Percentiles rank a stretch among this genome's conserved stretches.
Conservation (phyloP, 2,113 vertebrate genomes). For the Lanius ludovicianus region DNA sequence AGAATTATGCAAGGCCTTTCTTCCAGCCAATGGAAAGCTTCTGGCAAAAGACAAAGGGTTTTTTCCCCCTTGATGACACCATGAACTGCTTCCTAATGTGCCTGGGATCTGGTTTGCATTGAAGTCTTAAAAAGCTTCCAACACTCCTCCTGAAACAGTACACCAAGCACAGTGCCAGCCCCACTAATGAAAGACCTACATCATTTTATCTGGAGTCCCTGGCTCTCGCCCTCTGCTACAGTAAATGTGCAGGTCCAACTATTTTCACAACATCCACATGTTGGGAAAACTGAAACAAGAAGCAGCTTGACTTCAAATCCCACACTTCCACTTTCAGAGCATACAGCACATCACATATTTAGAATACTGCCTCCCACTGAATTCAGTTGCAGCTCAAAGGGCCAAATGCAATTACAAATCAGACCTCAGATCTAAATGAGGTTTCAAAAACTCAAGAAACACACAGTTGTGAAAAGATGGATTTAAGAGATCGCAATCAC, state of each 20-base stretch:
- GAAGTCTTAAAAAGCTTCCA: not conserved
- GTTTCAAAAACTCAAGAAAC: constrained; percentile 17
- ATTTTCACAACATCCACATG: not conserved
- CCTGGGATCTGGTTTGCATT: not conserved
- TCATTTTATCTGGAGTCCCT: not conserved
- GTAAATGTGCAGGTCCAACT: not conserved
- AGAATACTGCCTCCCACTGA: not conserved
- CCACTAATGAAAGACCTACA: not conserved
- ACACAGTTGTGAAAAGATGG: not conserved
- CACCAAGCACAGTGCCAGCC: not conserved
- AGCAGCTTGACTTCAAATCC: not conserved
- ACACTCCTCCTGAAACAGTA: not conserved
- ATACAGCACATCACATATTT: not conserved
- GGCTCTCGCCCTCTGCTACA: not conserved
- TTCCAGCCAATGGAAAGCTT: constrained; percentile 5
- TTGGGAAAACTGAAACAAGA: fast-evolving
- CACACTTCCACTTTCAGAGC: not conserved
- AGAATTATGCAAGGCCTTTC: not conserved
- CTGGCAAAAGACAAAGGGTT: not conserved
- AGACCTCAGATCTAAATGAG: not conserved
- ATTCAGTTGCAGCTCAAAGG: not conserved
- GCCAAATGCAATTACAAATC: not conserved
- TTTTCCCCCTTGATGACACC: not conserved
- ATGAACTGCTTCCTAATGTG: not conserved
- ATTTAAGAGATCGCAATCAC: not conserved